Evolutionary conservation across 2,113 vertebrate species (phyloP).

Genomic region (Tachycineta bicolor): DNA sequence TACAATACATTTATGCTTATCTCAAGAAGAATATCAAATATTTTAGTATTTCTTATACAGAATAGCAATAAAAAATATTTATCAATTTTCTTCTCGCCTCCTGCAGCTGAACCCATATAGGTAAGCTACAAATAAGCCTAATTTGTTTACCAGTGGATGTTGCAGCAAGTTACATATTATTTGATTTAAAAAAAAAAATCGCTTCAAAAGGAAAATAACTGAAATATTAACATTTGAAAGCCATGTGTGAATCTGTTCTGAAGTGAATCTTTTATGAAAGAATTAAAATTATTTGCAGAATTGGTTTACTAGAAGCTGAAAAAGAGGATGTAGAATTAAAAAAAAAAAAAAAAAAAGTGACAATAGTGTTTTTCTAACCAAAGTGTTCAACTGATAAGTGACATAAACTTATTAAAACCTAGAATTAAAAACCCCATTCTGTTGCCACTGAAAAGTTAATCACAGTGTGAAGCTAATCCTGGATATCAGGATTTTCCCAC

Average conservation of each 20-base stretch:
- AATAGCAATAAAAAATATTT: not conserved
- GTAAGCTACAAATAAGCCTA: not conserved
- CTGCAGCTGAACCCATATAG: not conserved
- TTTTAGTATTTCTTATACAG: not conserved
- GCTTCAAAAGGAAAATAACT: not conserved
- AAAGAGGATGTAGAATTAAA: not conserved
- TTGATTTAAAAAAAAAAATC: not conserved
- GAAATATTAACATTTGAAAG: not conserved
- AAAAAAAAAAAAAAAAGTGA: not conserved
- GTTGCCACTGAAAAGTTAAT: slow-evolving; percentile 58
- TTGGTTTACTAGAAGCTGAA: not conserved
- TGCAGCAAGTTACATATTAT: not conserved
- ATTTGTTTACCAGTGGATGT: not conserved
- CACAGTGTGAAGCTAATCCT: slow-evolving; percentile 51
- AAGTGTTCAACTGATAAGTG: slow-evolving; percentile 26
- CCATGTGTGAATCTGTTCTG: not conserved
- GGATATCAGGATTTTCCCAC: slow-evolving; percentile 53
- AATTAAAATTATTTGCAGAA: slow-evolving; percentile 11
- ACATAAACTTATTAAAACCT: slow-evolving; percentile 56
- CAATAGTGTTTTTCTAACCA: not conserved
- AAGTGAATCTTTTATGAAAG: not conserved
- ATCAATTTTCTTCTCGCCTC: not conserved
- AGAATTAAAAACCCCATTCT: slow-evolving; percentile 43
- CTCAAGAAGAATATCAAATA: not conserved
- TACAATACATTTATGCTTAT: not conserved